These are phyloP conservation scores for Notothenia coriiceps DNA, from an alignment of 2,113 vertebrate species.

Conservation along the genomic window DNA sequence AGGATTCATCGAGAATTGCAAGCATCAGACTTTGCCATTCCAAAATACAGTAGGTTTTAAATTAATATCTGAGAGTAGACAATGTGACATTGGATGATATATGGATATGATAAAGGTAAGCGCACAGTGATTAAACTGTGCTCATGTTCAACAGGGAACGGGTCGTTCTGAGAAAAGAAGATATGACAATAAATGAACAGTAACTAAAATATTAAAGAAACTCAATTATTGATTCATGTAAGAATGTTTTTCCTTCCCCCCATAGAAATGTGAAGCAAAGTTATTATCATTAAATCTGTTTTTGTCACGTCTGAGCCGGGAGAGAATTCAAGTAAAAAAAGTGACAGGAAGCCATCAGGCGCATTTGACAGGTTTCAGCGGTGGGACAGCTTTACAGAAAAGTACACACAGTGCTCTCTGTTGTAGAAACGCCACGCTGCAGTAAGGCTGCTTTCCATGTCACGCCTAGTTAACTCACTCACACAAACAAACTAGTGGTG, in stretches of 20 bases:
- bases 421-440: background rate
- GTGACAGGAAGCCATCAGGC: background rate
- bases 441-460: background rate
- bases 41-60: background rate
- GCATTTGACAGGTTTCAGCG: conserved; percentile 28
- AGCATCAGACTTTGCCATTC: background rate
- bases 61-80: background rate
- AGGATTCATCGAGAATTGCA: conserved; percentile 13
- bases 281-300: background rate
- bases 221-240: background rate
- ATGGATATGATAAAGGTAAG: background rate
- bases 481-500: background rate
- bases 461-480: conserved; percentile 12
- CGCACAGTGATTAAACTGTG: background rate
- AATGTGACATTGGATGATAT: background rate
- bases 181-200: background rate
- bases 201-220: background rate
- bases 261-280: background rate
- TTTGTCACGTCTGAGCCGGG: background rate
- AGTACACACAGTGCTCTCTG: background rate
- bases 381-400: conserved; percentile 13
- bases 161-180: background rate
- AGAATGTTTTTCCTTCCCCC: background rate
- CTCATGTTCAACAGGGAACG: background rate
- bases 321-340: background rate